Evolutionary conservation across 2,888 invertebrate genomes (phyloP), one percentile per base, ranked within the genome.

Genomic region (Palloptera scutellata): DNA sequence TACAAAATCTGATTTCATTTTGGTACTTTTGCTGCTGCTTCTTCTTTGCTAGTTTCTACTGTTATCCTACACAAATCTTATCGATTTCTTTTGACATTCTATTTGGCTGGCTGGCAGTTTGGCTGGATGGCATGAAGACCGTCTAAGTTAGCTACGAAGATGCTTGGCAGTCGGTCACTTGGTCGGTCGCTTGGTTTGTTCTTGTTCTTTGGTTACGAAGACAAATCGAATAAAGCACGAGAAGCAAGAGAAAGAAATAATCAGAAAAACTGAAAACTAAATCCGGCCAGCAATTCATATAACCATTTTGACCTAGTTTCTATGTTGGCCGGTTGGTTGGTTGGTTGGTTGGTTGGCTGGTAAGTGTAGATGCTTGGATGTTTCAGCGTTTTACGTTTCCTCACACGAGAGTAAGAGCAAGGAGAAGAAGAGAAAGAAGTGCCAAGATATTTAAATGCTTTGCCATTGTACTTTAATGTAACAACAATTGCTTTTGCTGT

Each of bases 301-400:
- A 73, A 72, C 68, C 70, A 72, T 70, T 69, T 69, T 73, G 73
- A 73, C 73, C 73, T 52, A 73, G 57, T 73, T 73, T 70, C 55
- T 48, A 12, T 40, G 48, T 52, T 41, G 45, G 55, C 43, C 55
- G 55, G 15, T 55, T 45, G 30, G 63, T 30, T 30, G 30, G 30
- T 30, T 4, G 55, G 55, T 63, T 55, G 45, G 55, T 54, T 63
- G 42, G 11, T 61, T 61, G 40, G 20, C 48, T 51, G 52, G 30
- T n/a, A n/a, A n/a, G n/a, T n/a, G n/a, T n/a, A n/a, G n/a, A n/a
- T n/a, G n/a, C 48, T 40, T 41, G 40, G 12, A n/a, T 61, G 40
- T 15, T 19, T 19, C 41, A 17, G 17, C 17, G 40, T 41, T 20
- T n/a, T 57, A 15, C 11, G 13, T 57, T 15, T 57, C 15, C 15